A percentile compares a stretch with the other conserved stretches of the same genome.
These are phyloP conservation scores for Geophilus truncorum DNA, from an alignment of 2,888 invertebrate genomes.

Conservation along the genomic window DNA sequence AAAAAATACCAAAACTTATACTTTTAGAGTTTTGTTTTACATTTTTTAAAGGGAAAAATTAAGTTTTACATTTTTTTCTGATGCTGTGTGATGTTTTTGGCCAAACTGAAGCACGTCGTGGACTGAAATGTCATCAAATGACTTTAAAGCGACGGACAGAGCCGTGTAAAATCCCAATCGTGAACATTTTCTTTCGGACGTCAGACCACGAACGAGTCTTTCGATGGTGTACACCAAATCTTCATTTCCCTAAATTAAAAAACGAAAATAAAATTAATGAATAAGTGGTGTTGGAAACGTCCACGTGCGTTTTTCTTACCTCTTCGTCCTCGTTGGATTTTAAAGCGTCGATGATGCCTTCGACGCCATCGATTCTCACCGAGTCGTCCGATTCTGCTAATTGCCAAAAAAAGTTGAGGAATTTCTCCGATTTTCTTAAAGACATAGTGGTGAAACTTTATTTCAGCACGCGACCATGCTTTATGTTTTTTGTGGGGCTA, in stretches of 20 bases:
- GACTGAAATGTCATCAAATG: background rate
- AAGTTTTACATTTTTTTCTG: slow-evolving; percentile 2
- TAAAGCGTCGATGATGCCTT: slow-evolving; percentile 37
- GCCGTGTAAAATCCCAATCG: slow-evolving; percentile 65
- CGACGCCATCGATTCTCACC: slow-evolving; percentile 49
- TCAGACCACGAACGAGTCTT: slow-evolving; percentile 66
- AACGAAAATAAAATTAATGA: slow-evolving; percentile 18
- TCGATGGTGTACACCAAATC: slow-evolving; percentile 64
- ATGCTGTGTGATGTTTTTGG: background rate
- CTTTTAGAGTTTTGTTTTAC: too few relatives aligned
- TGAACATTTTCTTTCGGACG: slow-evolving; percentile 60
- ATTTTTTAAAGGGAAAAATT: too few relatives aligned
- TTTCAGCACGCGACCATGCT: background rate
- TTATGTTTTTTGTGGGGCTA: background rate
- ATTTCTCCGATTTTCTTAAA: slow-evolving; percentile 31
- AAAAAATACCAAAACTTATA: too few relatives aligned
- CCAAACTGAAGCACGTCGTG: background rate
- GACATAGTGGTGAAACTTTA: background rate
- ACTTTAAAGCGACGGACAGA: slow-evolving; percentile 58
- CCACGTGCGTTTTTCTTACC: background rate
- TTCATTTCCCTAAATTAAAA: slow-evolving; percentile 47
- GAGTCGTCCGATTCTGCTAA: slow-evolving; percentile 42
- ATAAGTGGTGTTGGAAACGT: too few relatives aligned
- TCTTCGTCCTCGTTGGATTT: background rate
- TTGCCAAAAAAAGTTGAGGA: slow-evolving; percentile 37